Base-by-base conservation (phyloP, 2,888 invertebrate genomes). In the Hyalella azteca region DNA sequence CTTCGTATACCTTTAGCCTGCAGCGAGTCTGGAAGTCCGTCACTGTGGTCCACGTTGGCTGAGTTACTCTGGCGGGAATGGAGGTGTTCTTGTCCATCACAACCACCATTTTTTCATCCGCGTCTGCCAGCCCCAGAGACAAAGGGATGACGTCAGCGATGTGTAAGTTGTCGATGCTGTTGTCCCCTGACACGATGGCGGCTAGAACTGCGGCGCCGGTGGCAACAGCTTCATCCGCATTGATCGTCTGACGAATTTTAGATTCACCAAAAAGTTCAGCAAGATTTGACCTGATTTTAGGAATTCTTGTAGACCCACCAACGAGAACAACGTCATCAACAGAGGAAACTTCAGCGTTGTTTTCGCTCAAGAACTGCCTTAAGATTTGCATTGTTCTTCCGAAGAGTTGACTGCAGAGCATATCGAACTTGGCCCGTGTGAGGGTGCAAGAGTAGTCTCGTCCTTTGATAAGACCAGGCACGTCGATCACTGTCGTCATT, bases 1-100 rank as follows among this genome's bases (percentile, higher is more conserved):
- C 66, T 36, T 66, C 66, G n/a, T 66, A 66, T 4, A 66, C 66
- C 19, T 19, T 36, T 13, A 66, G n/a, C 66, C 66, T 66, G 66
- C 36, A 32, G 11, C 39, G 36, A 15, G 36, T 66, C 39, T 66
- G 66, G 66, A 15, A 66, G 66, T 66, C 66, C 2, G 19, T 36
- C 15, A 36, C 36, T 11, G 66, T 66, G 1, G 66, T 66, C 66
- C 66, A 66, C 32, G 66, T 29, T 11, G 66, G n/a, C 4, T 66
- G 66, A 19, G 29, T 29, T 29, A 36, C 66, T 2, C 26, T 32
- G 13, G 66, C 66, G 39, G 66, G 66, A 1, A 66, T 32, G 15
- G 66, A 3, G 15, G 66, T 66, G 66, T 66, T 66, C 36, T 36
- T 32, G n/a, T 36, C 66, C 15, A 66, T 32, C 13, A 66, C 66